Conservation (phyloP, 1,140 invertebrate genomes). For the Papilio glaucus region DNA sequence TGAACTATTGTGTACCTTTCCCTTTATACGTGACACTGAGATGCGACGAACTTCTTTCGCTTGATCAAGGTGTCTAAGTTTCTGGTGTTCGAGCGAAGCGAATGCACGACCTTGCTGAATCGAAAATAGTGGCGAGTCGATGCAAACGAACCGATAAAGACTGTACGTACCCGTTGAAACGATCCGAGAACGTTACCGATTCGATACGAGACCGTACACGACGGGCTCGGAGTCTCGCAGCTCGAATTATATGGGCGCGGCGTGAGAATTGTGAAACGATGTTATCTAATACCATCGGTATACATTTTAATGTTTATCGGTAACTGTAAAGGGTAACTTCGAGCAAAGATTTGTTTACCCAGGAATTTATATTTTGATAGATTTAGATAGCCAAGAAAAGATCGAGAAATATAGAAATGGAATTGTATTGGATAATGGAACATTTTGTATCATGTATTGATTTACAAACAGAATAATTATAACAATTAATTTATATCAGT, state of each 20-base stretch:
- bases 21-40: background rate
- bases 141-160: constrained; percentile 38
- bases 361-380: background rate
- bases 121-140: constrained; percentile 32
- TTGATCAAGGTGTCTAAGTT: background rate
- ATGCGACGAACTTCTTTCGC: background rate
- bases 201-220: background rate
- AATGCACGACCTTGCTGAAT: constrained; percentile 56
- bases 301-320: background rate
- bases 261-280: constrained; percentile 7
- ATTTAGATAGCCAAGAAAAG: background rate
- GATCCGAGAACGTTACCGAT: constrained; percentile 4
- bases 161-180: constrained; percentile 28
- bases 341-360: constrained; percentile 16
- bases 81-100: constrained; percentile 39
- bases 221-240: background rate
- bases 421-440: background rate
- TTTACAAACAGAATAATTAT: no score
- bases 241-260: background rate
- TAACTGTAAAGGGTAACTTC: constrained; percentile 5
- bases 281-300: constrained; percentile 8
- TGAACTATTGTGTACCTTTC: constrained; percentile 4
- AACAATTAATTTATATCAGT: no score
- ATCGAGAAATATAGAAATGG: background rate
- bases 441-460: no score